Base-by-base conservation (phyloP, 92 coral and sea anemone genomes). In the Palythoa grandiflora region DNA sequence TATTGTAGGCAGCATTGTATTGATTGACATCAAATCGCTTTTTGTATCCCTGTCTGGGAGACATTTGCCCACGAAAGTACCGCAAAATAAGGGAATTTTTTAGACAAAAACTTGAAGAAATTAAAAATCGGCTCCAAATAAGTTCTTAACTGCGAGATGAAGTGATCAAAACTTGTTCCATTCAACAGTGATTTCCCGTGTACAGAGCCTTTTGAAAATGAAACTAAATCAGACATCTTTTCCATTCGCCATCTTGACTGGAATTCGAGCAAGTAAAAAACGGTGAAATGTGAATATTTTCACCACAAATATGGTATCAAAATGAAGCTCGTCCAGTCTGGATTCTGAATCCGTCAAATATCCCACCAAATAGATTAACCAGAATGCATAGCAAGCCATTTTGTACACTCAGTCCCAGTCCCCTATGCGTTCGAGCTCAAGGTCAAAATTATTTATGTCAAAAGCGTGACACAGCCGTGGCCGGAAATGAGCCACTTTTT, bases 341-440 rank as follows among this genome's bases (percentile, higher is more conserved):
- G 59, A 52, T 52, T 52, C 59, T 52, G 59, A 52, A 52, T 52
- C 59, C 59, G 59, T 52, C 59, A 52, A 52, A 52, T 52, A 61
- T 16, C 19, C n/a, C 68, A 5, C 68, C 78, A 73, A 73, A 73
- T 73, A 73, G 57, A 73, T 19, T 73, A 73, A 73, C 78, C 78
- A 73, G 78, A 73, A 73, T 73, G 78, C 78, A 73, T 55, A 73
- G 78, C 28, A 28, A 28, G 28, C 28, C 28, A 28, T 28, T 28
- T 28, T 28, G 28, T 28, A 28, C 28, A 28, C 38, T 73, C 21
- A 73, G 78, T 44, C 78, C 78, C 78, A 73, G 78, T 44, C 78
- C 78, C 78, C 78, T 35, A 73, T 73, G 78, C 78, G 78, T 73
- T 73, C 78, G 57, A 73, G 51, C 78, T 73, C 59, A 73, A 73